Evolutionary conservation across 2,888 invertebrate genomes (phyloP).

Genomic region (Dendrolimus houi): DNA sequence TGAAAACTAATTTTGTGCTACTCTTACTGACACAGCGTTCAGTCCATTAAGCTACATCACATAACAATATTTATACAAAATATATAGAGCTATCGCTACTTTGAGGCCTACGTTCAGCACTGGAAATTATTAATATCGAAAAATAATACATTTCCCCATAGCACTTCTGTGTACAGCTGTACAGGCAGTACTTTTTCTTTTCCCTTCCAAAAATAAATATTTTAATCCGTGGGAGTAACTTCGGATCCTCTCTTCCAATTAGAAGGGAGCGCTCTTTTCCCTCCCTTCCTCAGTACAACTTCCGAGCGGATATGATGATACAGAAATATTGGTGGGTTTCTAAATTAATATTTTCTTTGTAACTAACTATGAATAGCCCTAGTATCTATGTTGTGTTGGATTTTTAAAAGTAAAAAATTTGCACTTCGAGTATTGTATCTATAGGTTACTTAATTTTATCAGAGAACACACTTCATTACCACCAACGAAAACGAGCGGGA

Average conservation of each 20-base stretch:
- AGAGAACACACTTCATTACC: too few species aligned
- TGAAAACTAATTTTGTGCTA: constrained; percentile 10
- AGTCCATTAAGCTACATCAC: neutral
- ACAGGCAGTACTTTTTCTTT: constrained; percentile 50
- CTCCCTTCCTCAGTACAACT: neutral
- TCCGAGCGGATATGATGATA: neutral
- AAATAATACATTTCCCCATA: too few species aligned
- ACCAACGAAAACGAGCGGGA: too few species aligned
- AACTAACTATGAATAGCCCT: constrained; percentile 6
- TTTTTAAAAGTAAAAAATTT: too few species aligned
- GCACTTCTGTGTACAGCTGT: constrained; percentile 15
- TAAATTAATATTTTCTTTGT: neutral
- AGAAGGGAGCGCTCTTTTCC: constrained; percentile 23
- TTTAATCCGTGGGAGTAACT: constrained; percentile 56
- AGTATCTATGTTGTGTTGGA: too few species aligned
- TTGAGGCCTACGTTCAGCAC: too few species aligned
- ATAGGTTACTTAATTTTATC: too few species aligned
- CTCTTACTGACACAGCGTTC: constrained; percentile 7
- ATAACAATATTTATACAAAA: too few species aligned
- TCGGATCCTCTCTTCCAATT: constrained; percentile 42
- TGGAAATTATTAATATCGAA: too few species aligned
- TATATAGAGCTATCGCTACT: too few species aligned
- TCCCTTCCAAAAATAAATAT: constrained; percentile 64
- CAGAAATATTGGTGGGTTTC: neutral
- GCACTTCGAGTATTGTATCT: too few species aligned